Evolutionary conservation across 1,140 invertebrate species (phyloP).

Genomic region (Drosophila elegans): DNA sequence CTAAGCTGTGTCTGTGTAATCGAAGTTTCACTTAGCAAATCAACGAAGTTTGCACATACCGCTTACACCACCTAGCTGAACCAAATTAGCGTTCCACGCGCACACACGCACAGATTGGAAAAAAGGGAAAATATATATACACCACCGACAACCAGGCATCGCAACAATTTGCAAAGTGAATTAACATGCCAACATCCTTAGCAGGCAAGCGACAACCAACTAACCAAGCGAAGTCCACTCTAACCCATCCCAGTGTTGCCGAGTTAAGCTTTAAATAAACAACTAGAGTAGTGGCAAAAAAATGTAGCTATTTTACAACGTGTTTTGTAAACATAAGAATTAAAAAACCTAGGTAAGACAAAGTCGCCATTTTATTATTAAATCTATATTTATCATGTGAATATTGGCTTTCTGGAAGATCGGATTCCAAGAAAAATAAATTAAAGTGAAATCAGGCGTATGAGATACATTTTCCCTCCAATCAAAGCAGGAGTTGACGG

Average conservation of each 20-base stretch:
- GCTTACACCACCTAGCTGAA: slow-evolving; percentile 49
- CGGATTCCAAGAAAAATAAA: not conserved
- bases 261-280: not conserved
- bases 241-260: slow-evolving; percentile 14
- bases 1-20: slow-evolving; percentile 58
- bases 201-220: slow-evolving; percentile 30
- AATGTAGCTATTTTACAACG: too few species aligned
- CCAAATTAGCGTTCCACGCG: slow-evolving; percentile 64
- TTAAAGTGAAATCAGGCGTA: not conserved
- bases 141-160: slow-evolving; percentile 25
- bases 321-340: too few species aligned
- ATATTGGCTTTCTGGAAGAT: not conserved
- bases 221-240: slow-evolving; percentile 26
- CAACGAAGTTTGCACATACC: slow-evolving; percentile 67
- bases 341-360: too few species aligned
- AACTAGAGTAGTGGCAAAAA: too few species aligned
- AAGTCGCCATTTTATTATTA: too few species aligned
- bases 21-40: slow-evolving; percentile 81
- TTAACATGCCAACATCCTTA: slow-evolving; percentile 70
- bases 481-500: slow-evolving; percentile 1
- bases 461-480: too few species aligned
- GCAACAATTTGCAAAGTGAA: slow-evolving; percentile 82
- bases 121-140: slow-evolving; percentile 4
- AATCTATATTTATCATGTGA: too few species aligned
- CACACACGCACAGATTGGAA: slow-evolving; percentile 8